Percentiles rank a stretch among this genome's conserved stretches.
These are phyloP conservation scores for Discoglossus pictus DNA, from an alignment of 2,797 vertebrate genomes.

Conservation along the genomic window DNA sequence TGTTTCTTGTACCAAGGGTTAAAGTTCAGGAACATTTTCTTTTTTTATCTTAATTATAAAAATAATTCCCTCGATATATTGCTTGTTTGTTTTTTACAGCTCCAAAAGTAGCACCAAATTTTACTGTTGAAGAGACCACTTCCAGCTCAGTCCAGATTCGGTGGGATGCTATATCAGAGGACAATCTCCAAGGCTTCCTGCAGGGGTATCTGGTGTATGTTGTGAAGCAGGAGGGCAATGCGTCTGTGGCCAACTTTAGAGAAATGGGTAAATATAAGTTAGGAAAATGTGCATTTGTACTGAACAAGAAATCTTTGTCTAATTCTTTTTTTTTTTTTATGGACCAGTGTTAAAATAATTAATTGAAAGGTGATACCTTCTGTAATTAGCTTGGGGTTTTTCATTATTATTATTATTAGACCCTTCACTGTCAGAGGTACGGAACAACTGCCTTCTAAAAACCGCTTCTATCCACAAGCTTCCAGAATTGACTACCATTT, in stretches of 20 bases:
- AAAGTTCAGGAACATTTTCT: neutral
- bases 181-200: constrained; percentile 71
- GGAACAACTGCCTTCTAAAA: no score
- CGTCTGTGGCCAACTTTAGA: constrained; percentile 57
- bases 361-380: no score
- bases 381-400: no score
- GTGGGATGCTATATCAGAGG: constrained; percentile 72
- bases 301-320: no score
- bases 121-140: constrained; percentile 70
- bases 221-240: constrained; percentile 71
- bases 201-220: constrained; percentile 73
- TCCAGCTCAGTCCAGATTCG: constrained; percentile 72
- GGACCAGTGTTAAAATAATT: no score
- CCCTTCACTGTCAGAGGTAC: no score
- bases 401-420: no score
- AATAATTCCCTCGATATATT: neutral
- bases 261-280: constrained; percentile 63
- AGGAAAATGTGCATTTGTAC: no score
- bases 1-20: neutral
- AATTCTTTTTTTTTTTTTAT: no score
- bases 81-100: constrained; percentile 54
- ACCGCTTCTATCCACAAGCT: no score
- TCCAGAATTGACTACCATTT: no score
- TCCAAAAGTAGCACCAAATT: constrained; percentile 68
- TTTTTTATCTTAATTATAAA: neutral